Percentiles rank a stretch among this genome's conserved stretches.
Evolutionary conservation across 2,888 invertebrate genomes (phyloP).

Genomic region (Tenthredo scrophulariae): DNA sequence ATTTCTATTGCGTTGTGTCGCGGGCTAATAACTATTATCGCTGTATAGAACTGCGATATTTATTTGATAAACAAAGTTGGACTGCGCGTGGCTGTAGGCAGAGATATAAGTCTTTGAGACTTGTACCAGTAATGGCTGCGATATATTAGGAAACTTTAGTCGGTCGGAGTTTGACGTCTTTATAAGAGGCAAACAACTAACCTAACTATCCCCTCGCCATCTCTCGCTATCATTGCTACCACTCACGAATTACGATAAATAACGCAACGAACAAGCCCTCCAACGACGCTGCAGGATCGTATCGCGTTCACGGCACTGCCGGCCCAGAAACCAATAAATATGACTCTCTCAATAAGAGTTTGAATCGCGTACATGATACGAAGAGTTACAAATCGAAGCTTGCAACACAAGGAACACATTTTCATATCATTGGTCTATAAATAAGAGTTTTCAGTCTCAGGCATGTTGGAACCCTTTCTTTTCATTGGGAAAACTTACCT

Average conservation of each 20-base stretch:
- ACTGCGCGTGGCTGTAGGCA: slow-evolving; percentile 54
- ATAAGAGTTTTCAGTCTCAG: background rate
- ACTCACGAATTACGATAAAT: slow-evolving; percentile 63
- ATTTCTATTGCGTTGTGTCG: slow-evolving; percentile 54
- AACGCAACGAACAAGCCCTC: slow-evolving; percentile 56
- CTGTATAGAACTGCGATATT: slow-evolving; percentile 63
- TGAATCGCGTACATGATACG: background rate
- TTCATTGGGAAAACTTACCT: background rate
- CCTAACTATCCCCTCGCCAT: slow-evolving; percentile 61
- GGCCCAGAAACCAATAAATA: background rate
- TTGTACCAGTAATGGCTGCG: slow-evolving; percentile 72
- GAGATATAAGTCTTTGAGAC: slow-evolving; percentile 68
- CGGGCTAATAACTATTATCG: slow-evolving; percentile 59
- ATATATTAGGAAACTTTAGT: slow-evolving; percentile 74
- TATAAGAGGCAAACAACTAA: slow-evolving; percentile 70
- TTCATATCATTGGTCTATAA: background rate
- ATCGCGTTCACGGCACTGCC: slow-evolving; percentile 27
- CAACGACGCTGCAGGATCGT: slow-evolving; percentile 18
- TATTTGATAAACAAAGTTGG: slow-evolving; percentile 71
- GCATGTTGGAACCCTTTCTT: background rate
- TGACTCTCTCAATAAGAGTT: background rate
- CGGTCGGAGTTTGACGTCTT: slow-evolving; percentile 71
- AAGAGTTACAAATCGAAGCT: background rate
- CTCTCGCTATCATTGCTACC: slow-evolving; percentile 63
- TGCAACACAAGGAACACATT: background rate